phyloP scores from a whole-genome alignment of 1,140 invertebrate genomes.

The Agrypnia vestita region DNA sequence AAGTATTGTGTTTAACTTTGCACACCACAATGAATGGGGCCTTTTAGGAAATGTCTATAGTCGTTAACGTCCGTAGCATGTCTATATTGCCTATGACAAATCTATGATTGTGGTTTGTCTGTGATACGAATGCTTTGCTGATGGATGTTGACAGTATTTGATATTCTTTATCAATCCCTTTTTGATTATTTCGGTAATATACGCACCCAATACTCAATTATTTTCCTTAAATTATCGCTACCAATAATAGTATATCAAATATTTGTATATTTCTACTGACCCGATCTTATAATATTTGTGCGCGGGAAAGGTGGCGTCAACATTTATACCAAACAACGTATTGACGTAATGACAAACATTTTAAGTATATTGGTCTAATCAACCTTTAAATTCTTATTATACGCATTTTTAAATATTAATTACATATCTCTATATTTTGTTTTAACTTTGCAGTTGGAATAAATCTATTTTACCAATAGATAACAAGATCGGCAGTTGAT shows the following conservation, averaged over 20 bases:
- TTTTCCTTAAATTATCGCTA: background rate
- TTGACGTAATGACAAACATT: conserved; percentile 49
- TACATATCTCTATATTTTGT: too few species aligned
- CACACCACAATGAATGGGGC: too few species aligned
- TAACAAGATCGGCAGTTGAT: too few species aligned
- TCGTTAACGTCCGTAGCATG: too few species aligned
- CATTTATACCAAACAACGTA: conserved; percentile 47
- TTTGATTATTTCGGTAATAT: conserved; percentile 22
- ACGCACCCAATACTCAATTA: background rate
- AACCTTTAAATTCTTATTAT: too few species aligned
- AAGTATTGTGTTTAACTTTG: too few species aligned
- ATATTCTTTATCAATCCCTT: conserved; percentile 21
- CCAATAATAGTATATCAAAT: background rate
- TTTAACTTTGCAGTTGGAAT: too few species aligned
- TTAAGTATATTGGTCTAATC: too few species aligned
- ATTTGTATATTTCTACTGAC: background rate
- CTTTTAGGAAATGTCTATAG: too few species aligned
- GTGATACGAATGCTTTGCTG: conserved; percentile 28
- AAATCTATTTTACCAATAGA: too few species aligned
- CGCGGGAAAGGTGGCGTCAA: conserved; percentile 71
- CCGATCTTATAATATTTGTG: conserved; percentile 51
- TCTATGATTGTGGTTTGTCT: conserved; percentile 17
- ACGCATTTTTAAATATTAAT: too few species aligned
- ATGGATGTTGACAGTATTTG: conserved; percentile 21
- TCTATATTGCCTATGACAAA: background rate